phyloP scores from a whole-genome alignment of 2,797 vertebrate species.

The Masticophis lateralis region DNA sequence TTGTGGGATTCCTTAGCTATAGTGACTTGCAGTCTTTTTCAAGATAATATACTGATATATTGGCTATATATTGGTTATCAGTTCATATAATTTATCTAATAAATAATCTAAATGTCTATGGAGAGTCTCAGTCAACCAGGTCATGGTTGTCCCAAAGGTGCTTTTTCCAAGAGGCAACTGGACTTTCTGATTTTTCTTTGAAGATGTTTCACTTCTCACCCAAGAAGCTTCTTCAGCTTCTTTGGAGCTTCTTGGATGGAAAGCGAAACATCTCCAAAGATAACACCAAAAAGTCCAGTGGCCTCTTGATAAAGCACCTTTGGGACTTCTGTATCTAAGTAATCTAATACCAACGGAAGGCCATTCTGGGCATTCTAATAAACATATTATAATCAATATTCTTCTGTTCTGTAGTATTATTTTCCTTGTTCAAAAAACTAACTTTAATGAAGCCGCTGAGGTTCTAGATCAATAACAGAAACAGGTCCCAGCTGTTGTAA shows the following conservation, averaged over 20 bases:
- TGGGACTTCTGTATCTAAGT: not conserved
- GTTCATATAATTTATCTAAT: not conserved
- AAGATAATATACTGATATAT: not conserved
- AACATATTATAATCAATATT: not conserved
- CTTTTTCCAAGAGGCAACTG: not conserved
- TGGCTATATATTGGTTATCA: not conserved
- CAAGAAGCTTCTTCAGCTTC: not conserved
- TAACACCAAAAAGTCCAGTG: no score
- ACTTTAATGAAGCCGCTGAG: not conserved
- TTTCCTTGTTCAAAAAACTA: not conserved
- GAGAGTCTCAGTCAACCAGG: not conserved
- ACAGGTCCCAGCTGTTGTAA: not conserved
- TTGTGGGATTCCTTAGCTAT: not conserved
- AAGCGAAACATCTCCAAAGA: no score
- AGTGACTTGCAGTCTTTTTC: not conserved
- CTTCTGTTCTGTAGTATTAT: not conserved
- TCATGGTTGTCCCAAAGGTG: not conserved
- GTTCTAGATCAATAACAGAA: not conserved
- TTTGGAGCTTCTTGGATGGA: no score
- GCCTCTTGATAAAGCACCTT: no score
- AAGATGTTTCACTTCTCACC: not conserved
- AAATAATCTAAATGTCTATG: not conserved
- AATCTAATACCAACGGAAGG: not conserved
- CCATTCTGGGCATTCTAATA: not conserved
- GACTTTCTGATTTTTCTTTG: not conserved